phyloP scores from a whole-genome alignment of 2,113 vertebrate genomes.

The Propithecus coquereli region DNA sequence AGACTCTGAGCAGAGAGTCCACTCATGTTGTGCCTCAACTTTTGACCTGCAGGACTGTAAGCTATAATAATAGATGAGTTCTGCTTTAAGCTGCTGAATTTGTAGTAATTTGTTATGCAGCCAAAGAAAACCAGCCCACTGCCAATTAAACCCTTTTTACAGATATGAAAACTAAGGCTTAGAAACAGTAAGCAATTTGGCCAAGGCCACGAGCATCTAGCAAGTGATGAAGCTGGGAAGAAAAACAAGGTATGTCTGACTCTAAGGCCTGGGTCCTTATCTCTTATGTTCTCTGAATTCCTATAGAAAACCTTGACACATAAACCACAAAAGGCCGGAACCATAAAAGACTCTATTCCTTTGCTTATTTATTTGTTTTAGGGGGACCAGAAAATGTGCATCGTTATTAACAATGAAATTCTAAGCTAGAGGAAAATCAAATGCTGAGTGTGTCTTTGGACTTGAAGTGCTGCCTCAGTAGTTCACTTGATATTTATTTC shows the following conservation, averaged over 20 bases:
- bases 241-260: neutral
- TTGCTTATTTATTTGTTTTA: neutral
- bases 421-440: neutral
- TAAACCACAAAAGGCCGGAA: neutral
- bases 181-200: neutral
- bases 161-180: neutral
- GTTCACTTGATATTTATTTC: conserved; percentile 9
- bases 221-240: neutral
- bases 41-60: neutral
- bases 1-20: neutral
- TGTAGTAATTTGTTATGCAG: neutral
- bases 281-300: neutral
- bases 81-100: neutral
- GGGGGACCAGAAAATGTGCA: neutral
- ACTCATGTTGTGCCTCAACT: neutral
- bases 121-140: neutral
- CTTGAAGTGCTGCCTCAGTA: neutral
- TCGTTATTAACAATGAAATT: neutral
- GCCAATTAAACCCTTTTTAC: neutral
- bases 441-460: neutral
- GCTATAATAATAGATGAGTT: neutral
- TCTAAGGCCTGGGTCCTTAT: neutral
- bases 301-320: neutral
- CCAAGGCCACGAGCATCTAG: neutral
- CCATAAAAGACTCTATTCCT: too few relatives aligned